These are phyloP conservation scores for Atta cephalotes DNA, from an alignment of 1,140 invertebrate genomes.

Conservation along the genomic window DNA sequence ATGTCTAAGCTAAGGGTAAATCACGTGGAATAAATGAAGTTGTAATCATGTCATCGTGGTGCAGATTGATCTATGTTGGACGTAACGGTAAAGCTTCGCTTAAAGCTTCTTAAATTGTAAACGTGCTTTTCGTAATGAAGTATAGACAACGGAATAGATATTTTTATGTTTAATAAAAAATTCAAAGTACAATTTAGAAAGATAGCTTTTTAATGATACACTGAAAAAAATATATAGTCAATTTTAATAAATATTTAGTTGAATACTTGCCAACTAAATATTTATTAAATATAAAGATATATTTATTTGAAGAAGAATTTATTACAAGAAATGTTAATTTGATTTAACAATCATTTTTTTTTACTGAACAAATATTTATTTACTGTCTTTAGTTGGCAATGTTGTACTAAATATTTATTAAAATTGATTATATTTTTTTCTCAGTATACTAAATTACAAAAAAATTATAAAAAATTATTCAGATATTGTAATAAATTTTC, in stretches of 20 bases:
- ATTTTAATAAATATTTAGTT: too few relatives aligned
- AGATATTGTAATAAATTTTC: neutral
- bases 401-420: too few relatives aligned
- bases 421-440: too few relatives aligned
- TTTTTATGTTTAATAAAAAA: neutral
- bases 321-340: too few relatives aligned
- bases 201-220: neutral
- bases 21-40: constrained; percentile 49
- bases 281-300: too few relatives aligned
- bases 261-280: too few relatives aligned
- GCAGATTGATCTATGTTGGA: constrained; percentile 40
- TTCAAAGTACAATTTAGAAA: neutral
- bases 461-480: neutral
- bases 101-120: neutral
- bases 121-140: neutral
- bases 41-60: constrained; percentile 51
- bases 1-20: constrained; percentile 21
- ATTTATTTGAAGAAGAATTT: too few relatives aligned
- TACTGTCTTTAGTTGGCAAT: too few relatives aligned
- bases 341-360: too few relatives aligned
- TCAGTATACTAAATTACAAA: neutral
- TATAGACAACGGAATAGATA: neutral
- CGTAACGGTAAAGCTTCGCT: neutral
- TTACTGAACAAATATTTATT: too few relatives aligned
- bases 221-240: too few relatives aligned